Evolutionary conservation across 2,888 invertebrate species (phyloP).

Genomic region (Tortrix viridana): DNA sequence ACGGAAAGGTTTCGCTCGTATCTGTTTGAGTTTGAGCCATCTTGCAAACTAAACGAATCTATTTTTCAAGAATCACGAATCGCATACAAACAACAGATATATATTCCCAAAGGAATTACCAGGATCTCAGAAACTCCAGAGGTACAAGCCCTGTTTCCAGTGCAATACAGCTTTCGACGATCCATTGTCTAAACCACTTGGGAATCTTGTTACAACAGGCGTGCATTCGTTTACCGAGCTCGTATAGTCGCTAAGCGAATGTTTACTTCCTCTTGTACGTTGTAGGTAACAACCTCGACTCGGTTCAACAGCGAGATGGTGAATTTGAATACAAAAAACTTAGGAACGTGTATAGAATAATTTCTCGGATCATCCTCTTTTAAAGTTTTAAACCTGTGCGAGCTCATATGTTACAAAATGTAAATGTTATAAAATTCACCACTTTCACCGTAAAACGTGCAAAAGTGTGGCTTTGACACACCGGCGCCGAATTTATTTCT

Average conservation of each 20-base stretch:
- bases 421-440: too few species aligned
- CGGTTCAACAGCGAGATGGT: not conserved
- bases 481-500: too few species aligned
- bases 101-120: conserved; percentile 13
- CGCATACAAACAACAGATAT: conserved; percentile 4
- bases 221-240: conserved; percentile 15
- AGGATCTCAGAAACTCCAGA: conserved; percentile 17
- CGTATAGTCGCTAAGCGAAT: conserved; percentile 5
- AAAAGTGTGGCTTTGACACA: too few species aligned
- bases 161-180: conserved; percentile 17
- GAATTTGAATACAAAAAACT: not conserved
- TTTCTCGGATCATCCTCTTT: too few species aligned
- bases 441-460: too few species aligned
- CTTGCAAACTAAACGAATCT: too few species aligned
- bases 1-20: too few species aligned
- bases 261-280: conserved; percentile 8
- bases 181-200: conserved; percentile 27
- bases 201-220: conserved; percentile 8
- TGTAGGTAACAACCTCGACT: not conserved
- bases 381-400: too few species aligned
- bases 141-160: conserved; percentile 11
- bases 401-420: too few species aligned
- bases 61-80: not conserved
- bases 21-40: too few species aligned
- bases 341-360: not conserved